Evolutionary conservation across 2,113 vertebrate genomes (phyloP), one percentile per base, ranked within the genome.

Genomic region (Ploceus nigricollis): DNA sequence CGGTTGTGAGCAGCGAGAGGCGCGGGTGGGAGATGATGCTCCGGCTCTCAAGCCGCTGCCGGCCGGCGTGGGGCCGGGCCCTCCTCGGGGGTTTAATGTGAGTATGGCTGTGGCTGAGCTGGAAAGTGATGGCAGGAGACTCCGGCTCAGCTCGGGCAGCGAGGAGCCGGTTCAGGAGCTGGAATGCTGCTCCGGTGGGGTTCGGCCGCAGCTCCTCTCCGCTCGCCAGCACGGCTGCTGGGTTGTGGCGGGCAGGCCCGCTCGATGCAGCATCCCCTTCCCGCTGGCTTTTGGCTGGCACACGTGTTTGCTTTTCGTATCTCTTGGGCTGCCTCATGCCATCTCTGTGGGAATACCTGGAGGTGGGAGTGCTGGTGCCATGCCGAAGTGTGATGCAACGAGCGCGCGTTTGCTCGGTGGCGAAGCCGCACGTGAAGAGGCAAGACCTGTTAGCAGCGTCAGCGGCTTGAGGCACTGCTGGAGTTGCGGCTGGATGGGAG

Each of bases 11-110:
- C 65, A 57, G 31, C 16, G 4, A 57, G 60, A 21, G n/a, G 14
- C 0, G 16, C 7, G 37, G n/a, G 1, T 42, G 19, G 56, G 48
- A 21, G 33, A 7, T 11, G 89, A 15, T 71, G 75, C 23, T 1
- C 3, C 0, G 40, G 40, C 19, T 72, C 33, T 58, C 9, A 19
- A n/a, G 14, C 0, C 0, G 3, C 82, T 37, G 79, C 86, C 1
- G 22, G 63, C 48, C 1, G 7, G 10, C 1, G 3, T 19, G 47
- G 30, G 82, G 45, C 66, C 13, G 60, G 10, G 33, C 37, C 11
- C 7, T 53, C 25, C 65, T 47, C 13, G 37, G 19, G 10, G 45
- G 12, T 61, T 10, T 35, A 15, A 2, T 51, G 21, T 1, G 18
- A 47, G 33, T 9, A 0, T 0, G 48, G 10, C 42, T 57, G 71